phyloP scores from a whole-genome alignment of 2,113 vertebrate species.

The Illadopsis cleaveri region DNA sequence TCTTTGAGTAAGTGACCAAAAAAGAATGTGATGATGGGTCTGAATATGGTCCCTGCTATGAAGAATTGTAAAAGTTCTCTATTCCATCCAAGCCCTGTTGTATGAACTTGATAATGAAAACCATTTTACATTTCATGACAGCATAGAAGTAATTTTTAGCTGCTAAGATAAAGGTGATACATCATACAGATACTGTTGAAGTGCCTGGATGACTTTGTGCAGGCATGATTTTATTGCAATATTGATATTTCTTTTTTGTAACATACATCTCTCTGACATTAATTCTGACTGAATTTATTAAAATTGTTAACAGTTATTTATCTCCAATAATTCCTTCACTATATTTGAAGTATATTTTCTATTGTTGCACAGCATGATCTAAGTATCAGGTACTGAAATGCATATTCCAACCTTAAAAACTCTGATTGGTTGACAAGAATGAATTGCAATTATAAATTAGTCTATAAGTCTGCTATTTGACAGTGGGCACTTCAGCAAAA shows the following conservation, averaged over 20 bases:
- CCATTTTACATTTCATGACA: neutral
- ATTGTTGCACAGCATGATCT: neutral
- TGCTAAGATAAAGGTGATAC: neutral
- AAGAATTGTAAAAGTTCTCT: neutral
- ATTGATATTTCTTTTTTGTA: neutral
- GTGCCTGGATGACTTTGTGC: neutral
- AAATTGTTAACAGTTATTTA: neutral
- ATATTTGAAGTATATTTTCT: neutral
- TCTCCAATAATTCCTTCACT: neutral
- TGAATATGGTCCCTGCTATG: neutral
- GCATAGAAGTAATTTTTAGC: neutral
- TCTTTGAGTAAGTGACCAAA: neutral
- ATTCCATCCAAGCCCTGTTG: neutral
- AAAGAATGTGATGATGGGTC: neutral
- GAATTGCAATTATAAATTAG: constrained; percentile 44
- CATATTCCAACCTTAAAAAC: neutral
- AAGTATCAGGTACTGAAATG: neutral
- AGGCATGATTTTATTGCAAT: neutral
- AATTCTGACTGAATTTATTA: neutral
- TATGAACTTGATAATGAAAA: neutral
- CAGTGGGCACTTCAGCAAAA: constrained; percentile 5
- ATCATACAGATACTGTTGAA: neutral
- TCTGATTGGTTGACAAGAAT: constrained; percentile 19
- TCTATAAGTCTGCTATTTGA: neutral
- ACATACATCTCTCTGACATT: neutral